Percentiles rank a stretch among this genome's conserved stretches.
phyloP scores from a whole-genome alignment of 2,888 invertebrate species.

The Plutella xylostella region DNA sequence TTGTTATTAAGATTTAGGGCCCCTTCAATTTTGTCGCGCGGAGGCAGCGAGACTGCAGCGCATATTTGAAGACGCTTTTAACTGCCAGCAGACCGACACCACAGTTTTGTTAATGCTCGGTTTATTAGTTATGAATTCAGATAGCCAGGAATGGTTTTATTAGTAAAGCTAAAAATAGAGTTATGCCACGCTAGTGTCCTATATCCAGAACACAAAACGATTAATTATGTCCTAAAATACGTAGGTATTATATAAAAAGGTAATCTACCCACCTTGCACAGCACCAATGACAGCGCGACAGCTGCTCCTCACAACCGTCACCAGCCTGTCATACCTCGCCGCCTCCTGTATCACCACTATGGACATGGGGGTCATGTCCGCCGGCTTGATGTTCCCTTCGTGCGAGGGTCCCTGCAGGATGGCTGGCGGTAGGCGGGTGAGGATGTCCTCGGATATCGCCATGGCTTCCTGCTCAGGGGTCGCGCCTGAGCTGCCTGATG shows the following conservation, averaged over 20 bases:
- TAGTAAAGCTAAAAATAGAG: not conserved
- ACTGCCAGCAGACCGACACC: no score
- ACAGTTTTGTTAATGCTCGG: no score
- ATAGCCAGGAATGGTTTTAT: not conserved
- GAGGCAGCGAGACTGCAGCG: no score
- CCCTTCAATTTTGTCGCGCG: no score
- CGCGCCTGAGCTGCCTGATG: slow-evolving; percentile 69
- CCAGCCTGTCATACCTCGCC: slow-evolving; percentile 80
- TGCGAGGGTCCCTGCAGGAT: slow-evolving; percentile 74
- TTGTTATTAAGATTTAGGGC: no score
- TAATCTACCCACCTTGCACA: slow-evolving; percentile 80
- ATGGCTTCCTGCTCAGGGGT: slow-evolving; percentile 85
- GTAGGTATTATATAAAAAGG: no score
- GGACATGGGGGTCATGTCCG: slow-evolving; percentile 90
- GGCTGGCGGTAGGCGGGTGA: slow-evolving; percentile 78
- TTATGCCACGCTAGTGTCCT: not conserved
- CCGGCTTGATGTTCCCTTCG: slow-evolving; percentile 79
- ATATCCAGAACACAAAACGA: not conserved
- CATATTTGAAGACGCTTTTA: no score
- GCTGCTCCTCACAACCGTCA: slow-evolving; percentile 79
- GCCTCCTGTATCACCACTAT: slow-evolving; percentile 92
- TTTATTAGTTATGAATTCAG: no score
- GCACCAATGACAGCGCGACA: slow-evolving; percentile 85
- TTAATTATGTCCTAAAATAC: not conserved
- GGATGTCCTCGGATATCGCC: slow-evolving; percentile 82